Evolutionary conservation across 2,113 vertebrate species (phyloP).

Genomic region (Stigmatopora nigra): DNA sequence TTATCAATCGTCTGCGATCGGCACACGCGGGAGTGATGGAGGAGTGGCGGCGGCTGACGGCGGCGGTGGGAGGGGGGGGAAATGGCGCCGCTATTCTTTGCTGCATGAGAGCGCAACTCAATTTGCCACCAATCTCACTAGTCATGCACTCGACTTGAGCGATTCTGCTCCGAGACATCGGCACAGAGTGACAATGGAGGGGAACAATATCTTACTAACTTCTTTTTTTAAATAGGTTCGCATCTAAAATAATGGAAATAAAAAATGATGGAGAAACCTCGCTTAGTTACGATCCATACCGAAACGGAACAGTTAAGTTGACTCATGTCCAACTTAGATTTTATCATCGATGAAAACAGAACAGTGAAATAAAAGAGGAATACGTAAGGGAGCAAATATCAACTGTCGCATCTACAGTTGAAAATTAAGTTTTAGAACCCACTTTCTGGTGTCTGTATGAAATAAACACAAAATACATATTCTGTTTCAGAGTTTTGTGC

Average conservation of each 20-base stretch:
- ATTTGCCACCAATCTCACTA: slow-evolving; percentile 78
- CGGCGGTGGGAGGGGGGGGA: slow-evolving; percentile 23
- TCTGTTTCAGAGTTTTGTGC: no score
- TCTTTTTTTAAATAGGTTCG: background rate
- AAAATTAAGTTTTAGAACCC: no score
- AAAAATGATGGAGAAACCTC: background rate
- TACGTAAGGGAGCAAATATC: background rate
- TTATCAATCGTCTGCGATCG: slow-evolving; percentile 84
- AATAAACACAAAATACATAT: no score
- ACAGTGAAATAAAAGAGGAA: background rate
- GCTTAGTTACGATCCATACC: background rate
- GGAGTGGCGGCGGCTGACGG: slow-evolving; percentile 65
- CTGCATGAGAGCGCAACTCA: slow-evolving; percentile 77
- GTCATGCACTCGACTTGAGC: slow-evolving; percentile 76
- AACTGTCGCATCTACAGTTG: no score
- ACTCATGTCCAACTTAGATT: background rate
- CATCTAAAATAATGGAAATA: background rate
- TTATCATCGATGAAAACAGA: background rate
- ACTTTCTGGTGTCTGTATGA: no score
- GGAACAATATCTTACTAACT: slow-evolving; percentile 35
- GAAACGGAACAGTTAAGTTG: background rate
- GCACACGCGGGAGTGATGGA: slow-evolving; percentile 83
- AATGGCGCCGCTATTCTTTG: slow-evolving; percentile 72
- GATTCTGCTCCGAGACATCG: slow-evolving; percentile 58
- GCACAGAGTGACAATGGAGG: slow-evolving; percentile 4